Conservation (phyloP, 1,140 invertebrate species). For the Papilio polyxenes region DNA sequence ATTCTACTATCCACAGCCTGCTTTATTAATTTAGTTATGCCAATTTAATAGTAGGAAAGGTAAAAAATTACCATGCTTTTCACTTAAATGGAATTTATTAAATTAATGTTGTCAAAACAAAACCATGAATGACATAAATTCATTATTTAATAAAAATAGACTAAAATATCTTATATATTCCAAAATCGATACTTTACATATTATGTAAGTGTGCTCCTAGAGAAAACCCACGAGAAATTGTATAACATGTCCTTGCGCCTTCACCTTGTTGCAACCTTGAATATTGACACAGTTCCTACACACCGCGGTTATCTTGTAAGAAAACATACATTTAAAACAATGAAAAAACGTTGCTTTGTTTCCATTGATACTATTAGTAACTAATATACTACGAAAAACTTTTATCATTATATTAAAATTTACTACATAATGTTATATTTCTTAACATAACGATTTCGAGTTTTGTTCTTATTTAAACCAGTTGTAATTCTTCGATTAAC, state of each 20-base stretch:
- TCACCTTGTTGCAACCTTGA: constrained; percentile 10
- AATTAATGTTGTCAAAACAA: too few relatives aligned
- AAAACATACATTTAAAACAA: background rate
- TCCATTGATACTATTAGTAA: background rate
- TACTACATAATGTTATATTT: background rate
- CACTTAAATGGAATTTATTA: too few relatives aligned
- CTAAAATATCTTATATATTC: background rate
- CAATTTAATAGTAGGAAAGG: too few relatives aligned
- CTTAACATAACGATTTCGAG: background rate
- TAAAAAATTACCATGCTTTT: too few relatives aligned
- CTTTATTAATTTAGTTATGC: too few relatives aligned
- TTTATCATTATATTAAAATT: too few relatives aligned
- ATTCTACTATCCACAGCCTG: background rate
- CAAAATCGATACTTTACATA: background rate
- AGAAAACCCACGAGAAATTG: background rate
- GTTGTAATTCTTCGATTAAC: background rate
- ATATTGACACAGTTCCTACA: background rate
- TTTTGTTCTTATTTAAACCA: background rate
- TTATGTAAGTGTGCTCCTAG: background rate
- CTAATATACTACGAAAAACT: background rate
- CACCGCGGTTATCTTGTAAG: background rate
- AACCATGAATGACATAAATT: too few relatives aligned
- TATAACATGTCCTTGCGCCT: background rate
- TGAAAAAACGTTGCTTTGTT: constrained; percentile 17
- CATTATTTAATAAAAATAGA: too few relatives aligned